Conservation (phyloP, 2,797 vertebrate genomes). For the Amblyopsis hoosieri region DNA sequence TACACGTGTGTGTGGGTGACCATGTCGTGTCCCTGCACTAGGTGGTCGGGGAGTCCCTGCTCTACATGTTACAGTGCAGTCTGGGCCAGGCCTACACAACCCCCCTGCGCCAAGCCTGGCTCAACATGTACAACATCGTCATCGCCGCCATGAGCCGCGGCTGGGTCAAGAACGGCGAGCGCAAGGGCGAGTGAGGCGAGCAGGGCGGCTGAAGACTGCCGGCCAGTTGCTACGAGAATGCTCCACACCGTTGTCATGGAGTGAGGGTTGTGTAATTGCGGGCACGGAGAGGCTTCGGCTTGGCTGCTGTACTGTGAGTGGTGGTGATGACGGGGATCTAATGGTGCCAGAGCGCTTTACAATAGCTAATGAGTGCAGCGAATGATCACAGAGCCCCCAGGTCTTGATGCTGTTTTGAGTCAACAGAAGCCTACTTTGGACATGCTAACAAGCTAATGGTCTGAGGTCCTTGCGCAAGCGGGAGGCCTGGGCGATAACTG, state of each 20-base stretch:
- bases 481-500: conserved; percentile 34
- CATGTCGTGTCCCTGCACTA: conserved; percentile 43
- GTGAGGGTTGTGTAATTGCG: conserved; percentile 67
- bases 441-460: conserved; percentile 10
- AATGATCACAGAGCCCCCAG: conserved; percentile 47
- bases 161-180: conserved; percentile 82
- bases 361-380: conserved; percentile 16
- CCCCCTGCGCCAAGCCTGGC: conserved; percentile 87
- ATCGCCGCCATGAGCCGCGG: conserved; percentile 88
- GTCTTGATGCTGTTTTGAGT: conserved; percentile 45
- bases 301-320: conserved; percentile 63
- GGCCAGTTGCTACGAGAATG: conserved; percentile 59
- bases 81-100: conserved; percentile 87
- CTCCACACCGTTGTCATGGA: conserved; percentile 65
- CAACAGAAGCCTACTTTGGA: conserved; percentile 30
- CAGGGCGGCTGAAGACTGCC: conserved; percentile 30
- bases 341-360: conserved; percentile 37
- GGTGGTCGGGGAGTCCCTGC: conserved; percentile 90
- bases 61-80: conserved; percentile 93
- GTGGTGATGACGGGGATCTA: conserved; percentile 5
- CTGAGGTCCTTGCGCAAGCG: conserved; percentile 42
- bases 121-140: conserved; percentile 87
- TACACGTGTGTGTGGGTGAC: background rate
- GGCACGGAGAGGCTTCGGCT: conserved; percentile 44
- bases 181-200: conserved; percentile 75